A percentile compares a stretch with the other conserved stretches of the same genome.
phyloP scores from a whole-genome alignment of 2,888 invertebrate genomes.

The Podabrus alpinus region DNA sequence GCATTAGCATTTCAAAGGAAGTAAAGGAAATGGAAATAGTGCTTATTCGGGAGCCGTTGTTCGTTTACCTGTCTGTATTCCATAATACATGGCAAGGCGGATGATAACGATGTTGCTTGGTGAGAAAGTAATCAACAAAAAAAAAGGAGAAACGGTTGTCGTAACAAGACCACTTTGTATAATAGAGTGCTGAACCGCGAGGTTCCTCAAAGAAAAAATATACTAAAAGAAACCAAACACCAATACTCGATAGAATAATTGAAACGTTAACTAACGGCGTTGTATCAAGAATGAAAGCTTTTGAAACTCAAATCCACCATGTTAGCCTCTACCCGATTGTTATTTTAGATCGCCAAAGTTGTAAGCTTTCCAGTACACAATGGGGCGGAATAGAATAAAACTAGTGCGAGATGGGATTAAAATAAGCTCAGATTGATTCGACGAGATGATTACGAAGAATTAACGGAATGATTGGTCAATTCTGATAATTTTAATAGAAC shows the following conservation, averaged over 20 bases:
- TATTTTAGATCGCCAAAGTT: conserved; percentile 34
- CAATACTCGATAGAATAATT: conserved; percentile 34
- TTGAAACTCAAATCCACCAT: conserved; percentile 39
- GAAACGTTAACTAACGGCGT: conserved; percentile 42
- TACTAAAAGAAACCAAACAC: conserved; percentile 24
- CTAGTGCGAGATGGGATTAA: conserved; percentile 37
- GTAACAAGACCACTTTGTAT: conserved; percentile 20
- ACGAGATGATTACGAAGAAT: conserved; percentile 37
- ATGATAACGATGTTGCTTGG: not conserved
- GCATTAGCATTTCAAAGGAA: conserved; percentile 17
- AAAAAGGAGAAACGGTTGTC: conserved; percentile 5
- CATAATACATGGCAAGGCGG: conserved; percentile 3
- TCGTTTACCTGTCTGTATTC: conserved; percentile 13
- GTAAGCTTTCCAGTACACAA: conserved; percentile 40
- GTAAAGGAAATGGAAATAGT: conserved; percentile 15
- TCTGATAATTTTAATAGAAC: conserved; percentile 31
- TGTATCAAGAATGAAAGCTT: conserved; percentile 29
- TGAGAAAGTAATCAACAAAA: conserved; percentile 18
- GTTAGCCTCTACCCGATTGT: conserved; percentile 36
- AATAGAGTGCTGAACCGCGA: conserved; percentile 9
- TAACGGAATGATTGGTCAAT: conserved; percentile 39
- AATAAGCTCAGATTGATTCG: conserved; percentile 39
- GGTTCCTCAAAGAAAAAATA: conserved; percentile 6
- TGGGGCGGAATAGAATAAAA: conserved; percentile 36
- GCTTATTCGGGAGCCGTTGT: conserved; percentile 10